A percentile compares a stretch with the other conserved stretches of the same genome.
phyloP scores from a whole-genome alignment of 1,140 invertebrate species.

The Tetranychus urticae region DNA sequence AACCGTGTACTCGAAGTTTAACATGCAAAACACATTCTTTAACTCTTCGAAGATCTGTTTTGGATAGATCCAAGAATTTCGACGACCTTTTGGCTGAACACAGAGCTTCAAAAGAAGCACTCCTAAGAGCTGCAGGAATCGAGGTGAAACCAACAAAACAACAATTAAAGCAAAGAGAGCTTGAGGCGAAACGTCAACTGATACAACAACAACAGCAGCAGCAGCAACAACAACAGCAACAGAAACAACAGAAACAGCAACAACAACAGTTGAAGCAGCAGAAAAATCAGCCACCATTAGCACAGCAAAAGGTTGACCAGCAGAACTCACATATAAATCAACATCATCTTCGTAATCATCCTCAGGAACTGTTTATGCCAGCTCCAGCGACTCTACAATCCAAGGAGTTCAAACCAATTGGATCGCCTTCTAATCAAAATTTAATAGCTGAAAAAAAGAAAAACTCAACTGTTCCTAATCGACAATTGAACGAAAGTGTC shows the following conservation, averaged over 20 bases:
- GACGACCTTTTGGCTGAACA: slow-evolving; percentile 52
- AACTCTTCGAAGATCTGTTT: slow-evolving; percentile 41
- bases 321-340: not conserved
- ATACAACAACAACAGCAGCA: slow-evolving; percentile 32
- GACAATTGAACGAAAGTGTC: no score
- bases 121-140: slow-evolving; percentile 5
- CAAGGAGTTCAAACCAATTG: no score
- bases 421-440: no score
- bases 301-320: not conserved
- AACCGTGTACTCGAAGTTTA: slow-evolving; percentile 49
- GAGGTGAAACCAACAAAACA: slow-evolving; percentile 3
- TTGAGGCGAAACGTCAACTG: slow-evolving; percentile 27
- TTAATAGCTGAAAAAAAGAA: no score
- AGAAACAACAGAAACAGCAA: not conserved
- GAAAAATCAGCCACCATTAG: not conserved
- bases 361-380: no score
- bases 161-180: slow-evolving; percentile 1
- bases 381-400: no score
- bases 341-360: not conserved
- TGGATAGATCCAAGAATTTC: slow-evolving; percentile 45
- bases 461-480: no score
- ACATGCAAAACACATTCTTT: slow-evolving; percentile 62
- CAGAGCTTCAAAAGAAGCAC: slow-evolving; percentile 32
- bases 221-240: slow-evolving; percentile 41
- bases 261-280: not conserved